Percentiles rank a stretch among this genome's conserved stretches.
Evolutionary conservation across 2,888 invertebrate genomes (phyloP).

Genomic region (Apodemia duryi): DNA sequence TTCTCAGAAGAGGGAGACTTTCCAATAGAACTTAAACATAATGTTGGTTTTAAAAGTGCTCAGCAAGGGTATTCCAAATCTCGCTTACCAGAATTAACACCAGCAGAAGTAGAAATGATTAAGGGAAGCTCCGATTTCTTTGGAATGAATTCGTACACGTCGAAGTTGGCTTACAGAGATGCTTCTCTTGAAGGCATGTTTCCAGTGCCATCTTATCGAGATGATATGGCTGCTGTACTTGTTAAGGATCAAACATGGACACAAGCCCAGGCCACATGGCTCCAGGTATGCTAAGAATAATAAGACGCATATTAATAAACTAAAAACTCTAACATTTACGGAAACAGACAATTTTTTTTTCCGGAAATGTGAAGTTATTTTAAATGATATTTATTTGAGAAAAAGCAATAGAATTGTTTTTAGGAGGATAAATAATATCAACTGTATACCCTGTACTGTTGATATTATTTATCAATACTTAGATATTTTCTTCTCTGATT

Average conservation of each 20-base stretch:
- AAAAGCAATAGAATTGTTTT: too few species aligned
- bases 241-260: slow-evolving; percentile 51
- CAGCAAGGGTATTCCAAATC: slow-evolving; percentile 65
- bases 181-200: slow-evolving; percentile 57
- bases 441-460: too few species aligned
- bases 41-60: slow-evolving; percentile 63
- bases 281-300: slow-evolving; percentile 41
- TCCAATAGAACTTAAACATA: slow-evolving; percentile 58
- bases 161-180: slow-evolving; percentile 58
- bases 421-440: too few species aligned
- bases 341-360: too few species aligned
- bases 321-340: too few species aligned
- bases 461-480: too few species aligned
- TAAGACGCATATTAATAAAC: too few species aligned
- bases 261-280: slow-evolving; percentile 47
- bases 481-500: too few species aligned
- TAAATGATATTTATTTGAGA: too few species aligned
- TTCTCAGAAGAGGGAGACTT: slow-evolving; percentile 70
- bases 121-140: slow-evolving; percentile 83
- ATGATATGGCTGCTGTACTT: slow-evolving; percentile 52
- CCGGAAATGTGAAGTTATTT: too few species aligned
- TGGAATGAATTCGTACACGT: slow-evolving; percentile 82
- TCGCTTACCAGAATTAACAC: slow-evolving; percentile 69
- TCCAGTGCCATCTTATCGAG: slow-evolving; percentile 53
- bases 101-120: slow-evolving; percentile 78